phyloP scores from a whole-genome alignment of 2,888 invertebrate species.

The Pollenia angustigena region DNA sequence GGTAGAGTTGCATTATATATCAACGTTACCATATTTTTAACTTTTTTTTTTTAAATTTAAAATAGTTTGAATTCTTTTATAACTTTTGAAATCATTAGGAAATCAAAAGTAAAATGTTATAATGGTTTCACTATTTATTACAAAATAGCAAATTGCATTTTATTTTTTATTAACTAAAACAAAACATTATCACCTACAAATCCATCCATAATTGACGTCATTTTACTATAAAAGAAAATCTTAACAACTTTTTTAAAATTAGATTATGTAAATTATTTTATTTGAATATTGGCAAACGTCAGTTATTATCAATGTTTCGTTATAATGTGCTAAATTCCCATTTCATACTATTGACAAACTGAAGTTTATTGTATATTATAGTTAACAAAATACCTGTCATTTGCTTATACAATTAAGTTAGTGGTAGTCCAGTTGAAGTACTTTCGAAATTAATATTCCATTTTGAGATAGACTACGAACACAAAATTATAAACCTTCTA shows the following conservation, averaged over 20 bases:
- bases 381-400: not conserved
- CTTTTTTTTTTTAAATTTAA: no score
- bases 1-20: no score
- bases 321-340: no score
- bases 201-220: conserved; percentile 57
- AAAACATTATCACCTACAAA: not conserved
- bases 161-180: not conserved
- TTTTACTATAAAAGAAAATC: conserved; percentile 41
- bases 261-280: conserved; percentile 7
- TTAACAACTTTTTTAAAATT: not conserved
- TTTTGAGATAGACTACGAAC: conserved; percentile 4
- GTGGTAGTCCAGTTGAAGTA: not conserved
- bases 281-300: not conserved
- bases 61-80: not conserved
- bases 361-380: no score
- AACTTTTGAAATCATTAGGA: not conserved
- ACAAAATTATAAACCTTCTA: conserved; percentile 9
- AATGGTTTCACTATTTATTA: not conserved
- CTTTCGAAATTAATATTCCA: conserved; percentile 22
- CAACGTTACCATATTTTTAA: no score
- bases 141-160: conserved; percentile 8
- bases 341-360: no score
- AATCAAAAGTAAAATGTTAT: not conserved
- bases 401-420: not conserved
- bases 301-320: no score